These are phyloP conservation scores for Xestia ashworthii DNA, from an alignment of 2,888 invertebrate species.

Conservation along the genomic window DNA sequence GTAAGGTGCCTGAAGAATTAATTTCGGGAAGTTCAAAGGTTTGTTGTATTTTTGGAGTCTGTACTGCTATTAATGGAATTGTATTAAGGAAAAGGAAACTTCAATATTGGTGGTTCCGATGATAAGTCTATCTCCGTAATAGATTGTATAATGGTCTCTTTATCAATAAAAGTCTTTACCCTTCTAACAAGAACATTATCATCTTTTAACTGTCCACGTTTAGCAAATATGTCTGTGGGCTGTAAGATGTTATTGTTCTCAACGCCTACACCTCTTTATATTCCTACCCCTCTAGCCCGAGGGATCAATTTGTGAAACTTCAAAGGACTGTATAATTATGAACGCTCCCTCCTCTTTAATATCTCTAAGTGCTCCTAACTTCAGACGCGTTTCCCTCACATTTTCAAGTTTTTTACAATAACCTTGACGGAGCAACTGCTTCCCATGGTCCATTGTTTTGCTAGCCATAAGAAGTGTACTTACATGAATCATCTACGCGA, in stretches of 20 bases:
- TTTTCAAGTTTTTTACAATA: slow-evolving; percentile 15
- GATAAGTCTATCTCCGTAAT: slow-evolving; percentile 10
- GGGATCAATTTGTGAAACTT: slow-evolving; percentile 57
- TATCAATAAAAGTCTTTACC: slow-evolving; percentile 19
- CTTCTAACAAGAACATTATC: slow-evolving; percentile 14
- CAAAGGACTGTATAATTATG: slow-evolving; percentile 56
- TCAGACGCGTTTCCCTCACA: slow-evolving; percentile 12
- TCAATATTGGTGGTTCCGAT: not conserved
- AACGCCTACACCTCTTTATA: slow-evolving; percentile 17
- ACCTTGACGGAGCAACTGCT: slow-evolving; percentile 23
- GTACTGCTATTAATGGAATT: not conserved
- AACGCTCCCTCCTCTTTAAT: slow-evolving; percentile 44
- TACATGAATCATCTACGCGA: slow-evolving; percentile 13
- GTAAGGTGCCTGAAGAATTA: not conserved
- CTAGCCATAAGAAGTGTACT: slow-evolving; percentile 12
- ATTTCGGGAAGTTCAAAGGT: slow-evolving; percentile 8
- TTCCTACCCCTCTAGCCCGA: slow-evolving; percentile 32
- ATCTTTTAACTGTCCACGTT: slow-evolving; percentile 7
- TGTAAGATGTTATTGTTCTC: slow-evolving; percentile 29
- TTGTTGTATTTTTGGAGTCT: not conserved
- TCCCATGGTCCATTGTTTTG: slow-evolving; percentile 24
- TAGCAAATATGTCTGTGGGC: slow-evolving; percentile 18
- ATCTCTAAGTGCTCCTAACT: slow-evolving; percentile 50
- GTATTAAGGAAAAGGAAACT: not conserved
- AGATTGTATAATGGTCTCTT: slow-evolving; percentile 3